Evolutionary conservation across 2,888 invertebrate species (phyloP).

Genomic region (Phengaris arion): DNA sequence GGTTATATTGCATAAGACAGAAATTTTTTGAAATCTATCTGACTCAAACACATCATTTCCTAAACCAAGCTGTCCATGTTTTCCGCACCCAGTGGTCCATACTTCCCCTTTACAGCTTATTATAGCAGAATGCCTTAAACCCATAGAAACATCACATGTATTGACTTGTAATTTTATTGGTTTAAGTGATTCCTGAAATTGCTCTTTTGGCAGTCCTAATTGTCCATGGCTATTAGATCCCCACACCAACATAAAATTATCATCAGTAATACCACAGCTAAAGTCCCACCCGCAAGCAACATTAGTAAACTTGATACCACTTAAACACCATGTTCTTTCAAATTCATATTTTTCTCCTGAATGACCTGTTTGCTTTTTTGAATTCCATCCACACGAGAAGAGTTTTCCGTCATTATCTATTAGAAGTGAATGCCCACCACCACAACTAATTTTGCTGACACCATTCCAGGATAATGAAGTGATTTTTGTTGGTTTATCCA

Average conservation of each 20-base stretch:
- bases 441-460: constrained; percentile 84
- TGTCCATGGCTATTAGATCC: constrained; percentile 90
- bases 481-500: constrained; percentile 77
- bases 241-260: constrained; percentile 87
- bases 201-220: constrained; percentile 81
- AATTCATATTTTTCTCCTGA: constrained; percentile 75
- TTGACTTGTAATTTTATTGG: constrained; percentile 69
- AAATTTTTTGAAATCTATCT: constrained; percentile 75
- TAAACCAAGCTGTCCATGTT: constrained; percentile 84
- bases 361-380: constrained; percentile 84
- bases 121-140: constrained; percentile 83
- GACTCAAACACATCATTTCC: constrained; percentile 58
- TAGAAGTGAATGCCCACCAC: constrained; percentile 88
- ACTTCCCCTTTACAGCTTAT: constrained; percentile 81
- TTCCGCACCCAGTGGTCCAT: constrained; percentile 83
- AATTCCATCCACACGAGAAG: constrained; percentile 89
- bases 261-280: constrained; percentile 85
- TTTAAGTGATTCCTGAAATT: constrained; percentile 58
- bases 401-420: constrained; percentile 83
- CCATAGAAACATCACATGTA: constrained; percentile 82
- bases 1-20: constrained; percentile 76
- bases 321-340: constrained; percentile 80
- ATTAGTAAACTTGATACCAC: constrained; percentile 77
- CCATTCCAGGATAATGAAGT: constrained; percentile 64
- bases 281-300: constrained; percentile 91